These are phyloP conservation scores for Marmota monax DNA, from an alignment of 2,113 vertebrate genomes.

Conservation along the genomic window DNA sequence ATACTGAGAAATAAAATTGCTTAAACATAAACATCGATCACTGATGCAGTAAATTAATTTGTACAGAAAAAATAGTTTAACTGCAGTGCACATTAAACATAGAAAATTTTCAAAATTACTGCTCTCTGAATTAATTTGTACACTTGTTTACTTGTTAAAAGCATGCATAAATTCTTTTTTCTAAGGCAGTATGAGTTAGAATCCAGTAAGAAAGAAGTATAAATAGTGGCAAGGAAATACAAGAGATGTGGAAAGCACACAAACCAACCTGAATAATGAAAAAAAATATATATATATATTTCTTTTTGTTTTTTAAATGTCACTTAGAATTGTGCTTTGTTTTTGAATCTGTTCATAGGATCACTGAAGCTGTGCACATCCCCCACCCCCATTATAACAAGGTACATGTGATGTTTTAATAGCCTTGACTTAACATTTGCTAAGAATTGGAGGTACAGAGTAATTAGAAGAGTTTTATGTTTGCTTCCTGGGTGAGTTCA, in stretches of 20 bases:
- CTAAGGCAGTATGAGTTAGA: constrained; percentile 51
- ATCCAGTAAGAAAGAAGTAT: constrained; percentile 69
- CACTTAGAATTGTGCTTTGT: background rate
- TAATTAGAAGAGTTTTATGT: constrained; percentile 74
- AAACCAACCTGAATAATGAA: background rate
- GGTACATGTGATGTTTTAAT: constrained; percentile 75
- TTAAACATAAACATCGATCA: constrained; percentile 94
- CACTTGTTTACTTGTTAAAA: constrained; percentile 91
- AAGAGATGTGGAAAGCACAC: background rate
- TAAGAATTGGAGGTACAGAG: constrained; percentile 66
- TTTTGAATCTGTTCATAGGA: background rate
- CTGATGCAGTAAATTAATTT: constrained; percentile 95
- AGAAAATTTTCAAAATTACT: constrained; percentile 90
- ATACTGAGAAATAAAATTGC: constrained; percentile 94
- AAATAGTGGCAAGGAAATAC: background rate
- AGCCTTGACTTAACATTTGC: constrained; percentile 71
- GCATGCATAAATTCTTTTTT: constrained; percentile 80
- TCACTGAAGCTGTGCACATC: background rate
- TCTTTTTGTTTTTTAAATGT: background rate
- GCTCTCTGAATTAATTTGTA: constrained; percentile 91
- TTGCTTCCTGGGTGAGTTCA: constrained; percentile 76
- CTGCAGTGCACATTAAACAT: constrained; percentile 92
- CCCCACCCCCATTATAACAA: background rate
- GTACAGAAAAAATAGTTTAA: constrained; percentile 92
- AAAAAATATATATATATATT: constrained; percentile 39